Percentiles rank a stretch among this genome's conserved stretches.
Conservation (phyloP, 2,888 invertebrate species). For the Monopis laevigella region DNA sequence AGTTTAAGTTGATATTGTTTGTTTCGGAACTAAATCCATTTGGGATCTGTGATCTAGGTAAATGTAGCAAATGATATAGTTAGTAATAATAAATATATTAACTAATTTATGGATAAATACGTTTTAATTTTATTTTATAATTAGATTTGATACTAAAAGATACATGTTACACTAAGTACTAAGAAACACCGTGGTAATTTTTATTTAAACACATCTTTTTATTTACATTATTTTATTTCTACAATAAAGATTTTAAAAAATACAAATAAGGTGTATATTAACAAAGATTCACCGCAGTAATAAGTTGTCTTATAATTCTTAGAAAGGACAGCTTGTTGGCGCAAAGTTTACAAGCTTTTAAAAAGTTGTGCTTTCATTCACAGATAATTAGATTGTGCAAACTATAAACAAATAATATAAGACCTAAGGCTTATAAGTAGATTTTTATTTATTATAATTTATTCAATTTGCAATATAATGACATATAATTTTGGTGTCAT, state of each 20-base stretch:
- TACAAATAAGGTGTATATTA: no score
- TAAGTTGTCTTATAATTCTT: no score
- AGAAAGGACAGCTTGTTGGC: slow-evolving; percentile 2
- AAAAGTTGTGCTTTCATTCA: slow-evolving; percentile 7
- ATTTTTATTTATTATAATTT: no score
- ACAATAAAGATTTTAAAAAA: no score
- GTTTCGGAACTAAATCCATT: slow-evolving; percentile 23
- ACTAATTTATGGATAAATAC: no score
- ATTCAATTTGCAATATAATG: no score
- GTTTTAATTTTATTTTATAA: no score
- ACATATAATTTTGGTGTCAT: no score
- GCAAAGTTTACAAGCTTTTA: slow-evolving; percentile 1
- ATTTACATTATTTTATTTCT: neutral
- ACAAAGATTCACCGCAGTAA: no score
- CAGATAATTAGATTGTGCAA: slow-evolving; percentile 6
- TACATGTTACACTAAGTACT: no score
- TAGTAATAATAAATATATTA: neutral
- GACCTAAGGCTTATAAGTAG: slow-evolving; percentile 7
- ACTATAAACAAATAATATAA: no score
- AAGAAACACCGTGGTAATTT: neutral
- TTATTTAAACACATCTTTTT: neutral
- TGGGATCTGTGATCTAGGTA: neutral
- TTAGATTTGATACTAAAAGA: no score
- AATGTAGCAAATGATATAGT: neutral
- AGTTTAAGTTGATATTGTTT: slow-evolving; percentile 29